These are phyloP conservation scores for Rhinichthys osculus DNA, from an alignment of 2,797 vertebrate genomes.

Conservation along the genomic window DNA sequence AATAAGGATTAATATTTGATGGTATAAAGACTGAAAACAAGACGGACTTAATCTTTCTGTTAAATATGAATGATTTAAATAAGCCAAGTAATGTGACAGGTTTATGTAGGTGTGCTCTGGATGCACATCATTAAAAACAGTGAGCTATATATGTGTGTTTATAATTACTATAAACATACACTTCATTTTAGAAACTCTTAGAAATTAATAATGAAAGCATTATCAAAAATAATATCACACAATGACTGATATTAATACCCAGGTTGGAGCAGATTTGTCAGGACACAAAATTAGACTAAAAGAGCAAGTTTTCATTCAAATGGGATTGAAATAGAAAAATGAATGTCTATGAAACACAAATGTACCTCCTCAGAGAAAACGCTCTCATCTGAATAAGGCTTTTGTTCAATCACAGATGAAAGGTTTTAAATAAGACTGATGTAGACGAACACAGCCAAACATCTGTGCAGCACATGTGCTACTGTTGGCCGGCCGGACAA, in stretches of 20 bases:
- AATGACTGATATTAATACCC: background rate
- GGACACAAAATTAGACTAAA: background rate
- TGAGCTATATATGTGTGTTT: too few relatives aligned
- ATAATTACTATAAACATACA: too few relatives aligned
- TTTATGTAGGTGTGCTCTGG: too few relatives aligned
- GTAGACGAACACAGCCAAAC: slow-evolving; percentile 34
- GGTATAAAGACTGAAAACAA: background rate
- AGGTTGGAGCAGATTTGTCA: background rate
- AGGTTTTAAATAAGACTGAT: background rate
- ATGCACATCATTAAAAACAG: too few relatives aligned
- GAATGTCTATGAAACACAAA: background rate
- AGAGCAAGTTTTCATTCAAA: too few relatives aligned
- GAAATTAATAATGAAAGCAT: background rate
- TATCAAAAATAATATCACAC: background rate
- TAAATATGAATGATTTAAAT: background rate
- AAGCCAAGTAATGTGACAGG: background rate
- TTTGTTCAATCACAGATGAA: background rate
- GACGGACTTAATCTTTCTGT: background rate
- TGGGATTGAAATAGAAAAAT: background rate
- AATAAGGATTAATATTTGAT: background rate
- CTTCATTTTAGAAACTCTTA: too few relatives aligned
- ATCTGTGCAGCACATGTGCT: slow-evolving; percentile 73
- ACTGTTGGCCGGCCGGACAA: slow-evolving; percentile 66
- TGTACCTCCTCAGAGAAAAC: background rate
- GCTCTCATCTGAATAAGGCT: background rate